These are phyloP conservation scores for Habrosyne pyritoides DNA, from an alignment of 2,888 invertebrate genomes.

Conservation along the genomic window DNA sequence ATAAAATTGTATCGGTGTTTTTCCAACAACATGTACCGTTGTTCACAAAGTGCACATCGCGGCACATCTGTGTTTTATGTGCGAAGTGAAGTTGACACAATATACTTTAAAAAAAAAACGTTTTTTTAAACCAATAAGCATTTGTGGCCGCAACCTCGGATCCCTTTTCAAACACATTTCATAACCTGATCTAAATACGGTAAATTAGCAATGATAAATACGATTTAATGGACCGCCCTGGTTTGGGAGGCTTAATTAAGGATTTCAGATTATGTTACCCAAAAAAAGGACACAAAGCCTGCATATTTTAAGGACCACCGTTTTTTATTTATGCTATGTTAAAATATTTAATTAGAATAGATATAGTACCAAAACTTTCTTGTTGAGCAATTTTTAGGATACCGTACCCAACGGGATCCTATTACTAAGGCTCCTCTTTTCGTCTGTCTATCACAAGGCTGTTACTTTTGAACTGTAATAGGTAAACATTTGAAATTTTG, in stretches of 20 bases:
- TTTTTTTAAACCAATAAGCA: conserved; percentile 27
- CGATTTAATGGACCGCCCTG: conserved; percentile 45
- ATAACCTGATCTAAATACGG: conserved; percentile 43
- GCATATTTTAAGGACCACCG: conserved; percentile 32
- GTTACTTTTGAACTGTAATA: too few relatives aligned
- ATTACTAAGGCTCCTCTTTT: too few relatives aligned
- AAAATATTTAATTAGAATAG: too few relatives aligned
- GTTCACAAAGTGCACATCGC: conserved; percentile 1
- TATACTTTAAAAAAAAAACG: conserved; percentile 19
- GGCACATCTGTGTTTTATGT: conserved; percentile 8
- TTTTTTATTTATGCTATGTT: conserved; percentile 9
- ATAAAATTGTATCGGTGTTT: conserved; percentile 9
- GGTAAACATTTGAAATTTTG: too few relatives aligned
- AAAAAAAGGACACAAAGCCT: conserved; percentile 41
- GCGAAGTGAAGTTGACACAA: conserved; percentile 26
- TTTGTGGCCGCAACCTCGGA: conserved; percentile 16
- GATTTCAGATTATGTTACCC: conserved; percentile 41
- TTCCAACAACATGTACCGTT: background rate
- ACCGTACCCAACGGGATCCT: too few relatives aligned
- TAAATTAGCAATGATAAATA: conserved; percentile 52
- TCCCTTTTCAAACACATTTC: conserved; percentile 35
- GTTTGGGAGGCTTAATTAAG: conserved; percentile 49
- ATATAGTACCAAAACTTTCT: too few relatives aligned
- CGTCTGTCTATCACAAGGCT: too few relatives aligned
- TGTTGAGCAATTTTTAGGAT: too few relatives aligned